Evolutionary conservation across 2,113 vertebrate species (phyloP), one percentile per base, ranked within the genome.

Genomic region (Cnemophilus loriae): DNA sequence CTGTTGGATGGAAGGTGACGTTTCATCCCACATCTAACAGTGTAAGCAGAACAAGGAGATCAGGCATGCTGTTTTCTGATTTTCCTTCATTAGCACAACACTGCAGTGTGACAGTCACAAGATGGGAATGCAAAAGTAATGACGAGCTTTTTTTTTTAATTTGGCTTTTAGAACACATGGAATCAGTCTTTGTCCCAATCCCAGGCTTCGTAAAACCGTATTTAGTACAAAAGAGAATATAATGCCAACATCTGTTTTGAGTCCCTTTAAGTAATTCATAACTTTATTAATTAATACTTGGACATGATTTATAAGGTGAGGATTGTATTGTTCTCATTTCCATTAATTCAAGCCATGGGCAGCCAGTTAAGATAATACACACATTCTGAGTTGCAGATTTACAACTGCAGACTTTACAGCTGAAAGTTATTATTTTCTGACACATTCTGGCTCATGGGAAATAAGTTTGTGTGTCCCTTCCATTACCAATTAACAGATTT

Each of bases 351-450:
- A 82, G 41, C 41, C 68, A 81, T 60, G 61, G 68, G 77, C 73
- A 92, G 46, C 37, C 49, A 74, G 44, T 87, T 90, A 88, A 92
- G 70, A 74, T 89, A 91, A 91, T 80, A 70, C 6, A 76, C 46
- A 32, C 39, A 74, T 81, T 94, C 63, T 52, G 64, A 88, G 18
- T 55, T 94, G 57, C 32, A 59, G 84, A 93, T 92, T 87, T 89
- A 91, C 78, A 89, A 47, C 81, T 53, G 50, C 73, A 78, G 84
- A 67, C 47, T 91, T 84, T 91, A 79, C 87, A 96, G 74, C 78
- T 94, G 81, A 65, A 89, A 87, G 61, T 76, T 89, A 50, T 68
- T 95, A 50, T 87, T 93, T 94, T 95, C 75, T 85, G 78, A 91
- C 87, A 87, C 37, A 49, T 93, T 20, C 39, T 87, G 74, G 37